Conservation (phyloP, 37 sponge, comb jelly and placozoan genomes). For the Axinella damicornis region DNA sequence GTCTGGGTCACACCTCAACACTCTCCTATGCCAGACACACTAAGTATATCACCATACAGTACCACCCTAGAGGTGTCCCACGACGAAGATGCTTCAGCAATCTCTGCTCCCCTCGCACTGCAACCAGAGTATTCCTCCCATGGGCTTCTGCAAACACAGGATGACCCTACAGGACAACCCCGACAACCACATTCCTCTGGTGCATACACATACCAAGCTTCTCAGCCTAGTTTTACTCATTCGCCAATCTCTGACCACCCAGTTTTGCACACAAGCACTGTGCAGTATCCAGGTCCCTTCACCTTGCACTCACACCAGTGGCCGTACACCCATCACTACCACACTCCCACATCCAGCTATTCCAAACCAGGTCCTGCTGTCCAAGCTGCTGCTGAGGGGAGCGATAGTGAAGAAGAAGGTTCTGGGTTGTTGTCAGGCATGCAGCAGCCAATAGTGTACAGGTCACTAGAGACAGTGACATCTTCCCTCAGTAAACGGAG, state of each 20-base stretch:
- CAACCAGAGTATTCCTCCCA: background rate
- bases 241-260: background rate
- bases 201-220: no score
- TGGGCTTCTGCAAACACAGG: background rate
- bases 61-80: slow-evolving; percentile 28
- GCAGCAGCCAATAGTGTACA: no score
- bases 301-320: background rate
- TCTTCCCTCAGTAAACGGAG: no score
- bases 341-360: background rate
- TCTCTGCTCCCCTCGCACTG: background rate
- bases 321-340: no score
- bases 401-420: no score
- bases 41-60: slow-evolving; percentile 33
- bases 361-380: no score
- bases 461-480: no score
- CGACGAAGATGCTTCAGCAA: background rate
- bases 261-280: background rate
- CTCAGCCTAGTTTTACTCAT: no score
- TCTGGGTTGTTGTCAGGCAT: no score
- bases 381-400: background rate
- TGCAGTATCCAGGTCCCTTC: background rate
- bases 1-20: background rate
- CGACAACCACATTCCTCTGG: no score
- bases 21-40: slow-evolving; percentile 6
- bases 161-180: background rate